Evolutionary conservation across 2,113 vertebrate species (phyloP).

Genomic region (Syngnathus typhle): DNA sequence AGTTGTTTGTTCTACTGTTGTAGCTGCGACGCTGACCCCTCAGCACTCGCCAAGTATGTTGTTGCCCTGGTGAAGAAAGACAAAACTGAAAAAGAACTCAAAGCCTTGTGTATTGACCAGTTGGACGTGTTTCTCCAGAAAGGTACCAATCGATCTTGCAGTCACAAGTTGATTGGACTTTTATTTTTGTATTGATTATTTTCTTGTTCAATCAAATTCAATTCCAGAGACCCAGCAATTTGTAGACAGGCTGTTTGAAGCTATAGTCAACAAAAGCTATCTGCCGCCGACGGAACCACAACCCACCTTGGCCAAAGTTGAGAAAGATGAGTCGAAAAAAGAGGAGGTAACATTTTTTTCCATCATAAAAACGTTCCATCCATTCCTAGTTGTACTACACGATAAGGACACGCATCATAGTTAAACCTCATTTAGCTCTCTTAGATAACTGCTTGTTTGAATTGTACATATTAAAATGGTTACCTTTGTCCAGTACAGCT

Average conservation of each 20-base stretch:
- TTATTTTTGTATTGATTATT: not conserved
- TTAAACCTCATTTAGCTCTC: not conserved
- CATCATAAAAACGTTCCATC: not conserved
- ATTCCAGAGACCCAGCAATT: conserved; percentile 89
- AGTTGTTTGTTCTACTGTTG: conserved; percentile 11
- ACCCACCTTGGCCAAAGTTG: conserved; percentile 72
- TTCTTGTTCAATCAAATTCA: not conserved
- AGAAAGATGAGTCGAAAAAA: conserved; percentile 91
- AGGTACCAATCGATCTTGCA: conserved; percentile 66
- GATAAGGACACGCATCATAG: not conserved
- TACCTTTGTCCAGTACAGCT: not conserved
- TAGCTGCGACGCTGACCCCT: conserved; percentile 98
- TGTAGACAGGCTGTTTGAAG: conserved; percentile 98
- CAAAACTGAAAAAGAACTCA: conserved; percentile 94
- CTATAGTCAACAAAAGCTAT: conserved; percentile 92
- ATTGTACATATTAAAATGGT: not conserved
- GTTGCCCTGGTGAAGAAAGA: conserved; percentile 98
- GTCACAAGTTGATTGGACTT: not conserved
- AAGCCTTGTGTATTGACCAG: conserved; percentile 96
- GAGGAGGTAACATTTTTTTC: conserved; percentile 68
- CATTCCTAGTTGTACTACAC: not conserved
- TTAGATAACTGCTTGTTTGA: not conserved
- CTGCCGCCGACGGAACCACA: conserved; percentile 85
- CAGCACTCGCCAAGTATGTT: conserved; percentile 97
- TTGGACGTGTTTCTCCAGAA: conserved; percentile 99